These are phyloP conservation scores for Microplitis demolitor DNA, from an alignment of 1,140 invertebrate species.

Conservation along the genomic window DNA sequence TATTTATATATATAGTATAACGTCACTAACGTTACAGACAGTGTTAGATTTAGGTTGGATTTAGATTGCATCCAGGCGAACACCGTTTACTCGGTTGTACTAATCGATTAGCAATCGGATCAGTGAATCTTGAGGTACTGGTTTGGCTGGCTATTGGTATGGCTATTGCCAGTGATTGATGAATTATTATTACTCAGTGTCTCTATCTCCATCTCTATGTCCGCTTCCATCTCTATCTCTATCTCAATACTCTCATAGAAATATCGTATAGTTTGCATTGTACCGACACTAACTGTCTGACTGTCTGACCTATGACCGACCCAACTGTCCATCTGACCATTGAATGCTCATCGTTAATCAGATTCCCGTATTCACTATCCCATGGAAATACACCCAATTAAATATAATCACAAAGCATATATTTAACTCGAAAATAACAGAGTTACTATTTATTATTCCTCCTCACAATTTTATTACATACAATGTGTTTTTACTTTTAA, in stretches of 20 bases:
- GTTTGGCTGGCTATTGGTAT: background rate
- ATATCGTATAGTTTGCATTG: too few relatives aligned
- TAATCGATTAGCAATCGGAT: constrained; percentile 11
- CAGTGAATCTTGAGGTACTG: constrained; percentile 4
- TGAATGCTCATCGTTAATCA: background rate
- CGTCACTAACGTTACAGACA: too few relatives aligned
- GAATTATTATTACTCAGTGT: constrained; percentile 13
- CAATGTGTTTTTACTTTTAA: too few relatives aligned
- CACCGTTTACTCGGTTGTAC: constrained; percentile 7
- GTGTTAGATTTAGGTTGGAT: background rate
- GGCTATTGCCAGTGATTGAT: constrained; percentile 8
- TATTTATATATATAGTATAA: too few relatives aligned
- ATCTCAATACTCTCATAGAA: too few relatives aligned
- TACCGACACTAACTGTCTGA: background rate
- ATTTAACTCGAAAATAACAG: too few relatives aligned
- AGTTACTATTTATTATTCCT: too few relatives aligned
- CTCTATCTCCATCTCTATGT: background rate
- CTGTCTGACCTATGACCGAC: too few relatives aligned
- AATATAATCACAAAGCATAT: too few relatives aligned
- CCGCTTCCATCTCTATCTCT: too few relatives aligned
- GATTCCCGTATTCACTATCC: background rate
- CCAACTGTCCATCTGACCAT: background rate
- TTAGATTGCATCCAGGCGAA: background rate
- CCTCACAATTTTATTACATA: too few relatives aligned
- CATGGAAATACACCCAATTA: too few relatives aligned